Base-by-base conservation (phyloP, 2,113 vertebrate species). In the Psilopogon haemacephalus region DNA sequence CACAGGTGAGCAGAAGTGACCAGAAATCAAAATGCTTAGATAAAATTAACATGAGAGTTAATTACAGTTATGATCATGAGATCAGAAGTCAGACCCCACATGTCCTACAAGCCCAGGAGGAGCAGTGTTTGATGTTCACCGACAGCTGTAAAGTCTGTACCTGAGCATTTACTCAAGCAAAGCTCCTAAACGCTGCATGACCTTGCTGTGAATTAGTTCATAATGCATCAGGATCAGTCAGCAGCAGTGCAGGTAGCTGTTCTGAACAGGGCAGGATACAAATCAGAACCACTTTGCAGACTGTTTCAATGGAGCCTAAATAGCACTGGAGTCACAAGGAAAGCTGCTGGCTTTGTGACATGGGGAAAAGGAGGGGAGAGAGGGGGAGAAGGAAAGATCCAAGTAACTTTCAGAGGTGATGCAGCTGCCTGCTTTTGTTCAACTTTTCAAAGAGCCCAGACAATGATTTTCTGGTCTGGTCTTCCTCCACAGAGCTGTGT, bases 401-500 rank as follows among this genome's bases (percentile, higher is more conserved):
- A 26, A 71, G 23, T 12, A 18, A 4, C 71, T 88, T 70, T 70
- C 60, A 68, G 38, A 40, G n/a, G 42, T 0, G 4, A 26, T 88
- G 56, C 40, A 68, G 64, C 82, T 86, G 46, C 64, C 56, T 84
- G 46, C 20, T 91, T 88, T 56, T 9, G 3, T 52, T 17, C 42
- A 32, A 88, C 52, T 85, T 80, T 67, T 84, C 76, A 71, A 63
- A 94, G 84, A 60, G 48, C 33, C 12, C 44, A 27, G 56, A 63
- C 60, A 71, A 77, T 71, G 67, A 48, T 94, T 95, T 80, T 74
- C 71, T 44, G 42, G 42, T 44, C 92, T 91, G 82, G 64, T 42
- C 56, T 91, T 84, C 24, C 55, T 91, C 52, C 52, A 60, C 33
- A 50, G 78, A 48, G 67, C 89, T 75, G 71, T 65, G 37, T 93